Conservation (phyloP, 2,113 vertebrate genomes). For the Ondatra zibethicus region DNA sequence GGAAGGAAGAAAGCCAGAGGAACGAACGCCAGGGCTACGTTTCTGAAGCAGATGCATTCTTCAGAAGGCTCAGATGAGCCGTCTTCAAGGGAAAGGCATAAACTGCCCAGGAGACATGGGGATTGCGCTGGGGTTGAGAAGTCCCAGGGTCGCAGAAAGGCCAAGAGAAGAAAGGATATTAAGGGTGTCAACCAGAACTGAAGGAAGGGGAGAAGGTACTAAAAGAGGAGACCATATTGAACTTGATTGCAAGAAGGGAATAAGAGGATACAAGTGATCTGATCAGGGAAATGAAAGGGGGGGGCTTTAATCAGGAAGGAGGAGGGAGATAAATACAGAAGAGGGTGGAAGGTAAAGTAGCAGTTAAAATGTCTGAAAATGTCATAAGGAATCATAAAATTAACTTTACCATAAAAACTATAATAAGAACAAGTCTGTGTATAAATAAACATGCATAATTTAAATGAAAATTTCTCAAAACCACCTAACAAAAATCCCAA, state of each 20-base stretch:
- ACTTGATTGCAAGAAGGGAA: neutral
- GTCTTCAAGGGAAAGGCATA: neutral
- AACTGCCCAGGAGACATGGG: neutral
- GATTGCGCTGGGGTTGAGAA: neutral
- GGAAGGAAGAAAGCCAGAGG: neutral
- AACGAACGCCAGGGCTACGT: no score
- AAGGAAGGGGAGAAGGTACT: no score
- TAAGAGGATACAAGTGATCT: neutral
- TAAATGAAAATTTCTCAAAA: neutral
- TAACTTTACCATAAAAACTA: neutral
- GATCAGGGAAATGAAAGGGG: neutral
- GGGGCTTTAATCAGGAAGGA: neutral
- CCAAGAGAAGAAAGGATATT: neutral
- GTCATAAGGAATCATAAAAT: neutral
- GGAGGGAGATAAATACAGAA: neutral
- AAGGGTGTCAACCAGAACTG: neutral
- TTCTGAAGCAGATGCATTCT: neutral
- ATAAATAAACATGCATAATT: neutral
- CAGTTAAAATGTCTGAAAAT: neutral
- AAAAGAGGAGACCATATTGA: neutral
- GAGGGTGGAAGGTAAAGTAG: neutral
- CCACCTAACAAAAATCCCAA: neutral
- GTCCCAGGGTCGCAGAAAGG: neutral
- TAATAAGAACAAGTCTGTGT: neutral
- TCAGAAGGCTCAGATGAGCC: neutral